Evolutionary conservation across 2,888 invertebrate genomes (phyloP).

Genomic region (Synergus gifuensis): DNA sequence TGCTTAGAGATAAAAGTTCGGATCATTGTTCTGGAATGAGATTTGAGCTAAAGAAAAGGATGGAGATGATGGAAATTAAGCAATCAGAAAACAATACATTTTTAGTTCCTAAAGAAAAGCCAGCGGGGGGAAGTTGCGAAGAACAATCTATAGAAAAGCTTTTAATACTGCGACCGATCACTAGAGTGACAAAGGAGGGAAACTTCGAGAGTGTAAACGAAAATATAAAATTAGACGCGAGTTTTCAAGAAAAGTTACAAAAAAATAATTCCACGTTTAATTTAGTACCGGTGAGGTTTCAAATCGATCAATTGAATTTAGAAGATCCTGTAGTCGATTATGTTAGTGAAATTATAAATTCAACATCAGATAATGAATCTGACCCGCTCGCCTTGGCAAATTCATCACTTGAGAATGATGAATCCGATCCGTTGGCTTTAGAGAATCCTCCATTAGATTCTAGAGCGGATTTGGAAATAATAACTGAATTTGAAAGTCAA

Average conservation of each 20-base stretch:
- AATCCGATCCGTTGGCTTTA: background rate
- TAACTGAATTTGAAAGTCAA: background rate
- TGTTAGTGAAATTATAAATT: background rate
- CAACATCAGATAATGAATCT: background rate
- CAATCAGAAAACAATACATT: background rate
- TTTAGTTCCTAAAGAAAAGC: background rate
- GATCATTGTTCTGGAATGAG: background rate
- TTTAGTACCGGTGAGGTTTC: background rate
- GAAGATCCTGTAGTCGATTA: background rate
- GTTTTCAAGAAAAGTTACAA: background rate
- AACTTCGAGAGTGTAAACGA: background rate
- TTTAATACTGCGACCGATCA: conserved; percentile 7
- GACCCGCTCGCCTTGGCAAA: background rate
- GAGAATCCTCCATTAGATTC: background rate
- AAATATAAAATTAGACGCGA: background rate
- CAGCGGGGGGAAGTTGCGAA: background rate
- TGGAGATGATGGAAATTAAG: background rate
- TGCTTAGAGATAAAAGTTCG: background rate
- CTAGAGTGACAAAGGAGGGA: background rate
- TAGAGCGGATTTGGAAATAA: background rate
- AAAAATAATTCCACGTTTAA: background rate
- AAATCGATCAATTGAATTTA: background rate
- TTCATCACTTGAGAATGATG: background rate
- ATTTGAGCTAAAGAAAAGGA: background rate
- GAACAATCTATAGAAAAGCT: background rate